These are phyloP conservation scores for Chaenodraco wilsoni DNA, from an alignment of 2,797 vertebrate genomes.

Conservation along the genomic window DNA sequence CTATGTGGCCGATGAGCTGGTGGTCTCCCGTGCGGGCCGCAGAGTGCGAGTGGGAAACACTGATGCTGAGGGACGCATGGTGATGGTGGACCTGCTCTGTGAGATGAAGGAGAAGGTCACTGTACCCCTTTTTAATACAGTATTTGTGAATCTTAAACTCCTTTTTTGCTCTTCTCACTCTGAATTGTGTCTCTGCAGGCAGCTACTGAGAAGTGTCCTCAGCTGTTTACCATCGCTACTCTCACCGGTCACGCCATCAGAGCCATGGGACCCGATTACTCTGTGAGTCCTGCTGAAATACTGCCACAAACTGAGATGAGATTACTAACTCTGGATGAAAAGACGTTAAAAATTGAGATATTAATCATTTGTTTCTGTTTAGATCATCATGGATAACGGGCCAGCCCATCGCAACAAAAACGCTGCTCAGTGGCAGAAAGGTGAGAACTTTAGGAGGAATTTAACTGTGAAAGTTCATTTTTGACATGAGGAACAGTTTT, in stretches of 20 bases:
- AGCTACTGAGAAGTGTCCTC: constrained; percentile 69
- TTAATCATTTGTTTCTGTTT: constrained; percentile 3
- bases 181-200: constrained; percentile 72
- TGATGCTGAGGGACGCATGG: constrained; percentile 88
- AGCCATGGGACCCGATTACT: constrained; percentile 88
- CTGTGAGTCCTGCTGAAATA: constrained; percentile 72
- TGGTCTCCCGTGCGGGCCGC: constrained; percentile 83
- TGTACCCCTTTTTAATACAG: background rate
- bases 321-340: too few species aligned
- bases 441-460: constrained; percentile 51
- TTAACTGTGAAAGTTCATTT: background rate
- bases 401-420: constrained; percentile 74
- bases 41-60: constrained; percentile 88
- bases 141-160: background rate
- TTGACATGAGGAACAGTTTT: too few species aligned
- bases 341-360: background rate
- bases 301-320: too few species aligned
- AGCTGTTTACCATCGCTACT: constrained; percentile 87
- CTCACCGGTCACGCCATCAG: constrained; percentile 87
- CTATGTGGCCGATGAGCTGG: constrained; percentile 87
- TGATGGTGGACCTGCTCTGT: constrained; percentile 88
- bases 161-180: background rate
- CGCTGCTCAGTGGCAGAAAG: constrained; percentile 83
- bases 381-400: constrained; percentile 90
- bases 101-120: constrained; percentile 88